These are phyloP conservation scores for Aphidoletes aphidimyza DNA, from an alignment of 2,888 invertebrate genomes.

Conservation along the genomic window DNA sequence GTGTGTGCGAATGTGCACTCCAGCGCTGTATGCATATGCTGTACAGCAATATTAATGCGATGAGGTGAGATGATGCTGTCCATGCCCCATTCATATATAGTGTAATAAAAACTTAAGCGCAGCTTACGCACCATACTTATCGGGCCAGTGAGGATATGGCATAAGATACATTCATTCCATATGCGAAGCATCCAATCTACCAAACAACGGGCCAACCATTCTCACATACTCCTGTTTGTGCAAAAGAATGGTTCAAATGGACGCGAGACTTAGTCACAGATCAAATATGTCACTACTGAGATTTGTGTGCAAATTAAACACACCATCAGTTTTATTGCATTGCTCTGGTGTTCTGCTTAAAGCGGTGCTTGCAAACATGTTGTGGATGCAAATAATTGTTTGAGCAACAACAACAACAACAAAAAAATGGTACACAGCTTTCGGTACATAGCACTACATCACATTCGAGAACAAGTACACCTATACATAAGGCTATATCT, in stretches of 20 bases:
- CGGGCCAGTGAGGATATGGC: not conserved
- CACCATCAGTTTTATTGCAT: constrained; percentile 50
- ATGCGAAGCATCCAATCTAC: not conserved
- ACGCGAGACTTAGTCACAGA: constrained; percentile 29
- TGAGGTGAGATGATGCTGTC: constrained; percentile 50
- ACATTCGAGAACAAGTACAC: not conserved
- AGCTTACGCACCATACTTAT: constrained; percentile 15
- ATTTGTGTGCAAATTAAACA: constrained; percentile 54
- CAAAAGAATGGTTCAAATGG: constrained; percentile 45
- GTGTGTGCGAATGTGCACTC: not conserved
- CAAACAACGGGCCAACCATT: not conserved
- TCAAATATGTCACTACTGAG: constrained; percentile 49
- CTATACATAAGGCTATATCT: too few relatives aligned
- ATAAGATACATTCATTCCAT: constrained; percentile 20
- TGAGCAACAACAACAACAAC: not conserved
- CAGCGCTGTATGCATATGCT: constrained; percentile 12
- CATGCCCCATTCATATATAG: not conserved
- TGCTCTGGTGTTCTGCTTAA: not conserved
- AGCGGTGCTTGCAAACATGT: not conserved
- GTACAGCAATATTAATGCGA: constrained; percentile 50
- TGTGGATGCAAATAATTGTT: not conserved
- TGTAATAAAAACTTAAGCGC: constrained; percentile 18
- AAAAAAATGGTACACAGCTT: too few relatives aligned
- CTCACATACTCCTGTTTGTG: not conserved
- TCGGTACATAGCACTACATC: too few relatives aligned